Conservation (phyloP, 2,797 vertebrate genomes). For the Anisognathus igniventris region DNA sequence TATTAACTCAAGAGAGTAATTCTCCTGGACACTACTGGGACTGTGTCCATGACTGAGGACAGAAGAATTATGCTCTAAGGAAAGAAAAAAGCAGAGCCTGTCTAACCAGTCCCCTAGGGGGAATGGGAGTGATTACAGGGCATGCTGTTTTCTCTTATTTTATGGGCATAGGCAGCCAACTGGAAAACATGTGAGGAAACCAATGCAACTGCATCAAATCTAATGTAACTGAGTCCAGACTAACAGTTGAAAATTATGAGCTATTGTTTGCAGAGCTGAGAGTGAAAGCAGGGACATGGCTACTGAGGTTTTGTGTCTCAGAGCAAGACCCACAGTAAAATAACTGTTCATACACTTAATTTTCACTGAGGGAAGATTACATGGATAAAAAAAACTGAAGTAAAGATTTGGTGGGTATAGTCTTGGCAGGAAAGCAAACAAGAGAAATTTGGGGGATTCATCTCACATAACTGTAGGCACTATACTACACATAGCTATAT, state of each 20-base stretch:
- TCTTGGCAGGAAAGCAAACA: neutral
- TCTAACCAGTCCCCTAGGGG: neutral
- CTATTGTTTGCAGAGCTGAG: neutral
- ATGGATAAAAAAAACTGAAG: neutral
- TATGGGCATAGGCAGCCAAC: neutral
- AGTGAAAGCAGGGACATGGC: neutral
- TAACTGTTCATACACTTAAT: neutral
- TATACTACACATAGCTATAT: neutral
- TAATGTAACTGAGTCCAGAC: neutral
- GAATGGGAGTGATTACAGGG: neutral
- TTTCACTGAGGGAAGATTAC: neutral
- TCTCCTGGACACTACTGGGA: constrained; percentile 26
- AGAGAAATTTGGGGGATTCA: neutral
- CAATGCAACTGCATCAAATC: neutral
- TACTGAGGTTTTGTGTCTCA: neutral
- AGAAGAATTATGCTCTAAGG: constrained; percentile 23
- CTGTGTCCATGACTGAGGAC: constrained; percentile 5
- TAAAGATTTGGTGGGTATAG: neutral
- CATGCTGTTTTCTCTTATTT: neutral
- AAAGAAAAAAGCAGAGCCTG: constrained; percentile 14
- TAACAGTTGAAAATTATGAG: neutral
- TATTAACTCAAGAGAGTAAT: constrained; percentile 29
- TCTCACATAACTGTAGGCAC: neutral
- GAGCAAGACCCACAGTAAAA: neutral
- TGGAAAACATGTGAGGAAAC: neutral